Evolutionary conservation across 2,797 vertebrate genomes (phyloP), one percentile per base, ranked within the genome.

Genomic region (Avahi laniger): DNA sequence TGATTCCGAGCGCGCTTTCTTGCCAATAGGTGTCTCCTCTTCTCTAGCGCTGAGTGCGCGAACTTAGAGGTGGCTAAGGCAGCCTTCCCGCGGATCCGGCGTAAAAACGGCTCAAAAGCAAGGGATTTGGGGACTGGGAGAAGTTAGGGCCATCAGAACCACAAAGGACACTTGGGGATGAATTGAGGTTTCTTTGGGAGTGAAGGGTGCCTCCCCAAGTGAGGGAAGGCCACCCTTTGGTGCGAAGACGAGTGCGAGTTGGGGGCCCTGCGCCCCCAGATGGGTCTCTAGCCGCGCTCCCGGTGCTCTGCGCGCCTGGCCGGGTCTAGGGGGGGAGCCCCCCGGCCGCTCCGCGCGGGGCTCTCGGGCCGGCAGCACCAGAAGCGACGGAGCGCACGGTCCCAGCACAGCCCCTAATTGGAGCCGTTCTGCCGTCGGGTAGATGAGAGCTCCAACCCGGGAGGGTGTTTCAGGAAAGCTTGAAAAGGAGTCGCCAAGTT

Each of bases 11-110:
- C 96, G 97, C 97, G 95, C 93, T 95, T 85, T 90, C 94, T 97
- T 96, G 97, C 98, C 97, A 98, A 98, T 98, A 98, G 98, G 98
- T 98, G 98, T 98, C 98, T 98, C 97, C 97, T 97, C 95, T 95
- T 35, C 92, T 91, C 97, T 80, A 82, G 95, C 95, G 89, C 92
- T n/a, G 78, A 91, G 95, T 43, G 94, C 85, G 67, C 79, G 75
- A 92, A 79, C 90, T 95, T 87, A 94, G 97, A 97, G 95, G 57
- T 30, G 43, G 57, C 91, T 20, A 14, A 69, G 61, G 33, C 84
- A 70, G 65, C 65, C 83, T 48, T 7, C 24, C 65, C 12, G 22
- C 33, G 54, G 14, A 5, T 67, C 72, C 28, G 59, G 46, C 54
- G 69, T 50, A 15, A 41, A 63, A 75, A 82, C 70, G 4, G 81